Evolutionary conservation across 2,888 invertebrate species (phyloP).

Genomic region (Himalopsyche anomala): DNA sequence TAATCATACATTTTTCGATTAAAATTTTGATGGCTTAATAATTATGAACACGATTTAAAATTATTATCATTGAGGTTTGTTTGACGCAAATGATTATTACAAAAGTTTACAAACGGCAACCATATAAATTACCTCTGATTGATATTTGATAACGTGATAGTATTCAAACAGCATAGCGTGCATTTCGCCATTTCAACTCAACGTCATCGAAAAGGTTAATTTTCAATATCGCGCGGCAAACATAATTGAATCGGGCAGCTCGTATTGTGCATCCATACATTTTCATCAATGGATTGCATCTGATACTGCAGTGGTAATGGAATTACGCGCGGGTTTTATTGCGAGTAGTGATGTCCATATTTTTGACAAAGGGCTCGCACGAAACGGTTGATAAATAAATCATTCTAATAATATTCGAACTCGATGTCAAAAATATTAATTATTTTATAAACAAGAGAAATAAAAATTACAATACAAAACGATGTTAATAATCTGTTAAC

Average conservation of each 20-base stretch:
- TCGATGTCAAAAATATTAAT: too few species aligned
- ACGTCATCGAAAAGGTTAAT: slow-evolving; percentile 47
- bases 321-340: slow-evolving; percentile 46
- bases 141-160: slow-evolving; percentile 12
- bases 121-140: slow-evolving; percentile 22
- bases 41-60: too few species aligned
- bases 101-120: not conserved
- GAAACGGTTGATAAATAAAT: not conserved
- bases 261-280: slow-evolving; percentile 46
- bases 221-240: slow-evolving; percentile 56
- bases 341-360: not conserved
- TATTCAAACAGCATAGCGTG: not conserved
- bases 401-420: too few species aligned
- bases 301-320: slow-evolving; percentile 53
- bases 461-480: too few species aligned
- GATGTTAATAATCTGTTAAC: too few species aligned
- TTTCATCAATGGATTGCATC: slow-evolving; percentile 40
- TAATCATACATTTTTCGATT: too few species aligned
- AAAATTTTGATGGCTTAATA: too few species aligned
- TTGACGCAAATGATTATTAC: not conserved
- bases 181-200: not conserved
- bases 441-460: too few species aligned
- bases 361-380: not conserved
- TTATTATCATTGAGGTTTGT: too few species aligned
- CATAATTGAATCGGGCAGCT: slow-evolving; percentile 57